phyloP scores from a whole-genome alignment of 2,888 invertebrate genomes.

The Netelia melanura region DNA sequence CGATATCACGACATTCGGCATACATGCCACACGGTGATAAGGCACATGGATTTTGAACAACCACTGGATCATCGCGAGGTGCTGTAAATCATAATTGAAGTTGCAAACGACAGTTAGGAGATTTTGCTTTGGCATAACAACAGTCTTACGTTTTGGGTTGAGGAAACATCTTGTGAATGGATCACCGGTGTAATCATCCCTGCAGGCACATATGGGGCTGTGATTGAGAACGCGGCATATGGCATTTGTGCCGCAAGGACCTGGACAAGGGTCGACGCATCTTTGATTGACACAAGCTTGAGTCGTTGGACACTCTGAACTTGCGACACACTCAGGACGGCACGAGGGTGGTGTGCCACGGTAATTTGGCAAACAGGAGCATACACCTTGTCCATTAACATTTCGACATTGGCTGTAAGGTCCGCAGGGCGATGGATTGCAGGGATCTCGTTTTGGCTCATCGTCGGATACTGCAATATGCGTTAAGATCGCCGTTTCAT shows the following conservation, averaged over 20 bases:
- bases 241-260: constrained; percentile 92
- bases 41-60: constrained; percentile 89
- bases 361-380: constrained; percentile 92
- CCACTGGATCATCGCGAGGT: constrained; percentile 76
- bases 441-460: constrained; percentile 77
- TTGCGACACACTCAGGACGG: constrained; percentile 92
- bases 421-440: constrained; percentile 88
- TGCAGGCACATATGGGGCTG: constrained; percentile 92
- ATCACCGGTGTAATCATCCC: constrained; percentile 92
- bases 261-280: constrained; percentile 93
- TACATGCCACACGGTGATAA: constrained; percentile 95
- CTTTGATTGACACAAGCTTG: constrained; percentile 92
- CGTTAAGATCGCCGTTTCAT: constrained; percentile 6
- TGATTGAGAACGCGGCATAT: constrained; percentile 93
- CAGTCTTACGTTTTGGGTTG: constrained; percentile 88
- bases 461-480: constrained; percentile 52
- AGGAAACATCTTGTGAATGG: constrained; percentile 89
- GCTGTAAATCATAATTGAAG: constrained; percentile 82
- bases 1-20: constrained; percentile 92
- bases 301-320: constrained; percentile 92
- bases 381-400: constrained; percentile 91
- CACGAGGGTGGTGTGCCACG: constrained; percentile 93
- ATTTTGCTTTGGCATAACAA: constrained; percentile 76
- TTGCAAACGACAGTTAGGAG: too few species aligned
- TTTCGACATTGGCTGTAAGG: constrained; percentile 91